phyloP scores from a whole-genome alignment of 2,113 vertebrate genomes.

The Peucedramus taeniatus region DNA sequence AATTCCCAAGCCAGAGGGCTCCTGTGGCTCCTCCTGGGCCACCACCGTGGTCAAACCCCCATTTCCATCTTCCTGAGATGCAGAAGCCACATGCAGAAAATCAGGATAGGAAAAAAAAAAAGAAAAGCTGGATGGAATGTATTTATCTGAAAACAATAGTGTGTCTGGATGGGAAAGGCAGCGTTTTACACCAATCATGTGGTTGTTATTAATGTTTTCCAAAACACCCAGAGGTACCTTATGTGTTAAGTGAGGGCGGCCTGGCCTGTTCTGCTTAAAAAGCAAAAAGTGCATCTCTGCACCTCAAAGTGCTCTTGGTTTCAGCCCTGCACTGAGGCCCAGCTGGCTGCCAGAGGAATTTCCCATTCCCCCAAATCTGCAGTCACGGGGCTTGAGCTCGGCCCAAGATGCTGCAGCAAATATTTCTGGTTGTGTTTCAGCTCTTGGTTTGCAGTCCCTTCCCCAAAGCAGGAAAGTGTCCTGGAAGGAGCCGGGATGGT shows the following conservation, averaged over 20 bases:
- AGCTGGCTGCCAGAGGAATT: background rate
- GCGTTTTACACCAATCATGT: constrained; percentile 22
- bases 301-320: background rate
- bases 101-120: background rate
- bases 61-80: background rate
- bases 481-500: background rate
- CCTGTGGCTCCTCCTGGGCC: background rate
- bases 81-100: background rate
- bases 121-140: background rate
- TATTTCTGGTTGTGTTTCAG: background rate
- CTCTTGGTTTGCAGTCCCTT: background rate
- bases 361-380: background rate
- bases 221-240: constrained; percentile 50
- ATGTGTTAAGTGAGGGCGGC: background rate
- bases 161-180: constrained; percentile 40
- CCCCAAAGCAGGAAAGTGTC: background rate
- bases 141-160: constrained; percentile 54
- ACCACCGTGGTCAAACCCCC: background rate
- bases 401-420: background rate
- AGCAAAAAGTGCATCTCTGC: background rate
- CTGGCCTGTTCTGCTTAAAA: background rate
- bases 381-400: background rate
- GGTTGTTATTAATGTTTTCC: constrained; percentile 52
- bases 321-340: background rate
- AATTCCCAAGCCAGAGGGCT: background rate